phyloP scores from a whole-genome alignment of 2,797 vertebrate genomes.

The Mycteria americana region DNA sequence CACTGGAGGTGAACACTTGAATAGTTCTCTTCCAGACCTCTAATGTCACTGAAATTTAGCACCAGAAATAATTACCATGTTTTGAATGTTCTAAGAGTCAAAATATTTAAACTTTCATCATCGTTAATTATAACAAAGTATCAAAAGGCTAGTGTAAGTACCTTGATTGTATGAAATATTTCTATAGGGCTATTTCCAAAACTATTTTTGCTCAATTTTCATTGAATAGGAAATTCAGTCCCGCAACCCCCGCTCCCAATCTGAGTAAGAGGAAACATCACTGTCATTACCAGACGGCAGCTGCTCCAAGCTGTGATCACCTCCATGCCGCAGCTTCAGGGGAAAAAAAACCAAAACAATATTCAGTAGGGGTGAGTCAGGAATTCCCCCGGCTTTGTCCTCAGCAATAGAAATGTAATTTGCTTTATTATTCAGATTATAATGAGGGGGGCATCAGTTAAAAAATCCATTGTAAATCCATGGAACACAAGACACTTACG shows the following conservation, averaged over 20 bases:
- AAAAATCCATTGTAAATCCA: neutral
- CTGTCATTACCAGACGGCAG: neutral
- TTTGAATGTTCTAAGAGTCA: neutral
- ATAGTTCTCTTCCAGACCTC: neutral
- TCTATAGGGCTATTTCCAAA: neutral
- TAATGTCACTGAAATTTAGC: neutral
- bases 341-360: neutral
- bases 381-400: neutral
- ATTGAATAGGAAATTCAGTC: neutral
- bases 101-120: neutral
- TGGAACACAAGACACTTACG: neutral
- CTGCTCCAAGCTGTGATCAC: neutral
- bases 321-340: neutral
- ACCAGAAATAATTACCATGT: neutral
- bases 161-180: neutral
- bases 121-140: neutral
- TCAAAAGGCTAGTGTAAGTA: neutral
- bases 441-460: neutral
- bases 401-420: neutral
- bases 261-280: neutral
- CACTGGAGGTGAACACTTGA: neutral
- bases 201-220: neutral
- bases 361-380: neutral
- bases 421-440: neutral
- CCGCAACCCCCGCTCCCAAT: fast-evolving